Conservation (phyloP, 2,797 vertebrate species). For the Micropoecilia bifurca region DNA sequence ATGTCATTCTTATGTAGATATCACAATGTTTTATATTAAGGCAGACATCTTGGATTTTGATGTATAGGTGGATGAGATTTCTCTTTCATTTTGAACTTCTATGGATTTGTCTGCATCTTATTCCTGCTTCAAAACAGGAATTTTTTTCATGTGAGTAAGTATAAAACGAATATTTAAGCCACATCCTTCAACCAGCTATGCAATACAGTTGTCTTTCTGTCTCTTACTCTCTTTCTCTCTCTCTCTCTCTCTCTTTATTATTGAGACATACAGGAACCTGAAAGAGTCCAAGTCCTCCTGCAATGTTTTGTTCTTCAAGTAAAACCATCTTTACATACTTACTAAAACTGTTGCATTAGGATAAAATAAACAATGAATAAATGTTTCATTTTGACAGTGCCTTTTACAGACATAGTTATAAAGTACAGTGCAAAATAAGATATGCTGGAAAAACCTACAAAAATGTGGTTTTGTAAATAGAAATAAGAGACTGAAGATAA, state of each 20-base stretch:
- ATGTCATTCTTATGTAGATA: background rate
- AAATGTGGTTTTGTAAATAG: background rate
- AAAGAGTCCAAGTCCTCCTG: background rate
- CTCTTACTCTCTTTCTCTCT: background rate
- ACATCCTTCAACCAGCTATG: background rate
- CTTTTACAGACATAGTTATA: background rate
- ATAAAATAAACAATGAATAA: background rate
- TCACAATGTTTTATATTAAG: background rate
- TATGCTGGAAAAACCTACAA: background rate
- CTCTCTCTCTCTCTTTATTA: background rate
- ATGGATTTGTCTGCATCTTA: background rate
- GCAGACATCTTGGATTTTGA: background rate
- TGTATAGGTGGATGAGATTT: background rate
- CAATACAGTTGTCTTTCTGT: background rate
- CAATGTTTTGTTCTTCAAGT: background rate
- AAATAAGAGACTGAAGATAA: background rate
- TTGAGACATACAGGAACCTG: background rate
- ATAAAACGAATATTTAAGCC: background rate
- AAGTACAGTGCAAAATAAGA: background rate
- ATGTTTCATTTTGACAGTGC: background rate
- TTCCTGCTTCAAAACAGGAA: background rate
- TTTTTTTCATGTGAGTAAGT: background rate
- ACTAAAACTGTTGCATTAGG: background rate
- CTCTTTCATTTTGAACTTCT: background rate
- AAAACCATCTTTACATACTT: background rate